These are phyloP conservation scores for Agrochola macilenta DNA, from an alignment of 2,888 invertebrate species.

Conservation along the genomic window DNA sequence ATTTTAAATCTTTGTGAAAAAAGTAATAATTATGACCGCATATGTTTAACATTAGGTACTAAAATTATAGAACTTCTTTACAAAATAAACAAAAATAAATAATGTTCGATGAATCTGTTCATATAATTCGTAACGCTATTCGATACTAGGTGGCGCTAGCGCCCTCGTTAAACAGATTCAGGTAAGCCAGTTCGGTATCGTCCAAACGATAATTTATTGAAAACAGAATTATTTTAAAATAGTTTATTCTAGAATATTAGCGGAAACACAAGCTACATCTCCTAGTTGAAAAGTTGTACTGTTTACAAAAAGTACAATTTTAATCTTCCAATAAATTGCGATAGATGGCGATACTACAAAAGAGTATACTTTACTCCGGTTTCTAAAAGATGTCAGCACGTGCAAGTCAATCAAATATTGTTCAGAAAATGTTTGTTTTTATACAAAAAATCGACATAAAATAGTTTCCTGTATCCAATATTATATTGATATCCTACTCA, in stretches of 20 bases:
- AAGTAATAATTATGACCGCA: neutral
- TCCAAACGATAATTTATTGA: neutral
- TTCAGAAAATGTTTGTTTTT: neutral
- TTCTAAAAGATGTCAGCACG: constrained; percentile 48
- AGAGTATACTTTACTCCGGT: neutral
- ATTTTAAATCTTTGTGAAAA: neutral
- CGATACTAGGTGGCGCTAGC: constrained; percentile 61
- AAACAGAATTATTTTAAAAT: neutral
- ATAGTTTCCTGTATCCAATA: neutral
- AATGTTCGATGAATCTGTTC: neutral
- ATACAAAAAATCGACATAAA: neutral
- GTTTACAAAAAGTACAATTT: no score
- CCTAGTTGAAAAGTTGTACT: neutral
- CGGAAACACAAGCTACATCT: neutral
- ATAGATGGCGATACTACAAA: constrained; percentile 34
- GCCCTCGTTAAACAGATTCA: neutral
- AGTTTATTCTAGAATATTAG: no score
- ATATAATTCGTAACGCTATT: constrained; percentile 39
- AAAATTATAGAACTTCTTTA: neutral
- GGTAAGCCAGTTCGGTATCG: neutral
- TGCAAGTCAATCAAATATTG: neutral
- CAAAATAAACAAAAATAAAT: neutral
- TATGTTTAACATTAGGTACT: neutral
- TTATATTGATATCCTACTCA: constrained; percentile 35
- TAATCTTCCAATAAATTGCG: neutral